Conservation (phyloP, 2,888 invertebrate species). For the Pelosia muscerda region DNA sequence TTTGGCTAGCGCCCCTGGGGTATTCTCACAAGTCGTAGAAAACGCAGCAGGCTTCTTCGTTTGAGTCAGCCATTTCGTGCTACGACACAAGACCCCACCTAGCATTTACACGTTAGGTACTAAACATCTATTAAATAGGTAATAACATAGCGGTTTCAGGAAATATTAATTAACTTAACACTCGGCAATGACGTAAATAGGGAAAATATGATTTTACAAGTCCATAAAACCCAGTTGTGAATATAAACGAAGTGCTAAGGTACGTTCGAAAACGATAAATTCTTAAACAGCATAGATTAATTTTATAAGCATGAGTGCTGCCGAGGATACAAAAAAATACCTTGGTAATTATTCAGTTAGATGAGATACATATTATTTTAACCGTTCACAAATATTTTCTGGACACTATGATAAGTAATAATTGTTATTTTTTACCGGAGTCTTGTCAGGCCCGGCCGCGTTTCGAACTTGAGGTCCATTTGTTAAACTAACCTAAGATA, state of each 20-base stretch:
- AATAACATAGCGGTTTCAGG: neutral
- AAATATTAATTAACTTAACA: neutral
- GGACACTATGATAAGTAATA: too few relatives aligned
- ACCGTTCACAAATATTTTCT: too few relatives aligned
- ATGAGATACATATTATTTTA: neutral
- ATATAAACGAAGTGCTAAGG: slow-evolving; percentile 3
- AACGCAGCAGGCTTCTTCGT: too few relatives aligned
- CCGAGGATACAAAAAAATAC: neutral
- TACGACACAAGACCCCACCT: neutral
- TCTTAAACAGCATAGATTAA: slow-evolving; percentile 29
- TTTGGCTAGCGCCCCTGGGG: too few relatives aligned
- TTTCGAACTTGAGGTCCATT: too few relatives aligned
- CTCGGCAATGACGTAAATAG: neutral
- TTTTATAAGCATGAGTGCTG: slow-evolving; percentile 33
- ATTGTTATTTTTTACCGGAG: too few relatives aligned
- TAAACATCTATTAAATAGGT: neutral
- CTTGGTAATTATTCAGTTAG: neutral
- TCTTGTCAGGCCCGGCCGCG: too few relatives aligned
- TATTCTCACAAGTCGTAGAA: too few relatives aligned
- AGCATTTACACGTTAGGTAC: neutral
- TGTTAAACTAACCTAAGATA: too few relatives aligned
- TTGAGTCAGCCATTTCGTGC: too few relatives aligned
- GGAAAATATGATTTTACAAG: neutral
- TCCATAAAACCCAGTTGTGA: neutral
- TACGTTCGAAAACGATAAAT: slow-evolving; percentile 23